Conservation (phyloP, 1,140 invertebrate species). For the Wiebesia pumilae region DNA sequence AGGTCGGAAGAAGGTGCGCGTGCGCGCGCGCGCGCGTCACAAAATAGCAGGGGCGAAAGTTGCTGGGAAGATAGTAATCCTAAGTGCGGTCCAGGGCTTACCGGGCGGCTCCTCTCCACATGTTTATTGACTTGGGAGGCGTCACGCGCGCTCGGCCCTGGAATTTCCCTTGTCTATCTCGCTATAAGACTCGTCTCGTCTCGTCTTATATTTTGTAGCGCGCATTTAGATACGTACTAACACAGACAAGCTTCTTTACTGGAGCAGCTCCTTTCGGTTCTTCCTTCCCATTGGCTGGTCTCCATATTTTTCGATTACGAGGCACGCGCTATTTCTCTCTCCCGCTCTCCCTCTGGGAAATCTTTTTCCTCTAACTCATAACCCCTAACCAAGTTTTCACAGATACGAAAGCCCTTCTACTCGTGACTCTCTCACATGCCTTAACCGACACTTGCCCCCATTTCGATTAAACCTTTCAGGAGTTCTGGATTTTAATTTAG, state of each 20-base stretch:
- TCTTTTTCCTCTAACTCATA: not conserved
- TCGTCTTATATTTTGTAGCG: not conserved
- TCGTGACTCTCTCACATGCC: not conserved
- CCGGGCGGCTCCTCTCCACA: conserved; percentile 59
- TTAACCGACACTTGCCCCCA: not conserved
- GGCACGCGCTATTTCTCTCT: conserved; percentile 8
- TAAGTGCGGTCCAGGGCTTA: conserved; percentile 69
- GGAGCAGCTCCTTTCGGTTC: not conserved
- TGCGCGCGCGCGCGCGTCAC: too few species aligned
- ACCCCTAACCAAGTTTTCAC: not conserved
- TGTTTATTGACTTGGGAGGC: conserved; percentile 71
- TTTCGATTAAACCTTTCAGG: not conserved
- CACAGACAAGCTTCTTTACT: not conserved
- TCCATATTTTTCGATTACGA: conserved; percentile 24
- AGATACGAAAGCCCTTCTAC: not conserved
- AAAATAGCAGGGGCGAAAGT: not conserved
- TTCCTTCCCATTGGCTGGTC: conserved; percentile 8
- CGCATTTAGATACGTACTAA: not conserved
- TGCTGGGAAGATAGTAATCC: conserved; percentile 62
- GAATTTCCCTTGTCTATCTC: conserved; percentile 59
- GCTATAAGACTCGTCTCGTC: not conserved
- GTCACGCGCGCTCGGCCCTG: conserved; percentile 65
- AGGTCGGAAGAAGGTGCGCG: not conserved
- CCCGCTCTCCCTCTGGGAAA: conserved; percentile 32
- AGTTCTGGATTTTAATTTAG: too few species aligned